Conservation (phyloP, 1,140 invertebrate genomes). For the Subanguina moxae region DNA sequence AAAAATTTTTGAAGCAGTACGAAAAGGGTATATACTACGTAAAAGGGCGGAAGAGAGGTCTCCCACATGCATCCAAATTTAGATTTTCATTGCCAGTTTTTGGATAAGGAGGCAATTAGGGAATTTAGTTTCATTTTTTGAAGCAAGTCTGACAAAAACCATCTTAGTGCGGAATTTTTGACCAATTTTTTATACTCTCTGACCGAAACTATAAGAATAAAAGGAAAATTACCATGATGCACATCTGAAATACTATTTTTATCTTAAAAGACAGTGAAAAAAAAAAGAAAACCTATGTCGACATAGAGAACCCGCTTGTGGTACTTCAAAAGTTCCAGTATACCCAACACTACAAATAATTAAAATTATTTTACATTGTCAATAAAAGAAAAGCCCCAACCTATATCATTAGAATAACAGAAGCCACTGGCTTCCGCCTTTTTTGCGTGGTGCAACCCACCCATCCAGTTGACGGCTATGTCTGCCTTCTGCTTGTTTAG, state of each 20-base stretch:
- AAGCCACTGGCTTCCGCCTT: slow-evolving; percentile 91
- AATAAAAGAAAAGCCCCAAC: not conserved
- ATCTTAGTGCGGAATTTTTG: too few species aligned
- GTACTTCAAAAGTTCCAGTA: slow-evolving; percentile 78
- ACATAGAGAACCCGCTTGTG: slow-evolving; percentile 74
- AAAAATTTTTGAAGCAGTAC: too few species aligned
- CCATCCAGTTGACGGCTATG: slow-evolving; percentile 97
- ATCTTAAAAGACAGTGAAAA: not conserved
- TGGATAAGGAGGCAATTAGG: too few species aligned
- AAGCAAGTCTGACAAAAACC: too few species aligned
- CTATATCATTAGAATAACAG: slow-evolving; percentile 95
- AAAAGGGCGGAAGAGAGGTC: too few species aligned
- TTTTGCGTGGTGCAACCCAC: slow-evolving; percentile 95
- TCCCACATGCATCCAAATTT: too few species aligned
- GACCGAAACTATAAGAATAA: slow-evolving; percentile 4
- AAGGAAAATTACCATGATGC: not conserved
- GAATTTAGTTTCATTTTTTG: too few species aligned
- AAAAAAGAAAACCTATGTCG: slow-evolving; percentile 85
- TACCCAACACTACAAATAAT: slow-evolving; percentile 70
- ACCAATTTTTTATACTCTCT: too few species aligned
- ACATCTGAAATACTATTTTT: not conserved
- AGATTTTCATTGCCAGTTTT: too few species aligned
- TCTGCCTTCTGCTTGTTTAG: slow-evolving; percentile 73
- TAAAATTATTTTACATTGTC: too few species aligned
- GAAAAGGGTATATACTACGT: too few species aligned